These are phyloP conservation scores for Zapornia atra DNA, from an alignment of 2,113 vertebrate species.

Conservation along the genomic window DNA sequence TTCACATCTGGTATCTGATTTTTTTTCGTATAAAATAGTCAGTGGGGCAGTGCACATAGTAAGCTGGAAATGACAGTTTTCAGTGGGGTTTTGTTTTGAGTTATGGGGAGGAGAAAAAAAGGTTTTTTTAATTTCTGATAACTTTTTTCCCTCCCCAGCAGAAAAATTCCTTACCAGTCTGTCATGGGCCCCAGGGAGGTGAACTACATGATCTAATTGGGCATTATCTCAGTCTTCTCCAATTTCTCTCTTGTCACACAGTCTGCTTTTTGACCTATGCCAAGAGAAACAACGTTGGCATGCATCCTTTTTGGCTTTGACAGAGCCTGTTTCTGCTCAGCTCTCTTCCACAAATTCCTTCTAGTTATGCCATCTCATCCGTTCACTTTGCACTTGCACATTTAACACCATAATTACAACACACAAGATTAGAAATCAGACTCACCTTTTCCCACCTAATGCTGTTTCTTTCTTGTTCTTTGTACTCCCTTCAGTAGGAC, in stretches of 20 bases:
- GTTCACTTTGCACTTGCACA: constrained; percentile 5
- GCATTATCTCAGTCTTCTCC: constrained; percentile 66
- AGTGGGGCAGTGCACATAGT: background rate
- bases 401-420: constrained; percentile 20
- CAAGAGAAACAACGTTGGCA: constrained; percentile 66
- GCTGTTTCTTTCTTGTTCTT: constrained; percentile 8
- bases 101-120: background rate
- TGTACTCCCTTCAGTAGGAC: background rate
- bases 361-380: constrained; percentile 54
- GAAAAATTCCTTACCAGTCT: constrained; percentile 23
- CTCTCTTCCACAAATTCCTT: constrained; percentile 50
- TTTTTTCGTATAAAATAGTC: background rate
- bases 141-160: background rate
- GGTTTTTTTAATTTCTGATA: background rate
- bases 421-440: constrained; percentile 13
- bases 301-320: constrained; percentile 60
- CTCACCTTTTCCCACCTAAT: constrained; percentile 1
- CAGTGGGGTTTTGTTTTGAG: background rate
- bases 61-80: background rate
- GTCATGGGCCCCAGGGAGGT: constrained; percentile 40
- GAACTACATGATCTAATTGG: constrained; percentile 66
- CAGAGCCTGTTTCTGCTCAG: constrained; percentile 59
- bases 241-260: constrained; percentile 65
- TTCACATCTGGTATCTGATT: background rate
- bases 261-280: constrained; percentile 69